A percentile compares a stretch with the other conserved stretches of the same genome.
Conservation (phyloP, 2,113 vertebrate genomes). For the Coregonus clupeaformis region DNA sequence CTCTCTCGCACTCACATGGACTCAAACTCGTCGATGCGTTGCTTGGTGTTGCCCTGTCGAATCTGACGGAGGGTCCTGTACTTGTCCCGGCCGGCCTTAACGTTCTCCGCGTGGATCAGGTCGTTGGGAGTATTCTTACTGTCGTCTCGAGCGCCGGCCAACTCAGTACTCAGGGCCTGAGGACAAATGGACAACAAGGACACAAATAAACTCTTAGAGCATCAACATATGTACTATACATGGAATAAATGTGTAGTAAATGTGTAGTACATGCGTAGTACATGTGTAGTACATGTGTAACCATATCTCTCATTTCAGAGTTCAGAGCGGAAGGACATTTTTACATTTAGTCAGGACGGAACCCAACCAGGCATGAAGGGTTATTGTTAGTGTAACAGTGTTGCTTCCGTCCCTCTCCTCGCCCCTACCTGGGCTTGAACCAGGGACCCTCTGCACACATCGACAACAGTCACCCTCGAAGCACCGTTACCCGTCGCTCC, state of each 20-base stretch:
- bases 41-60: constrained; percentile 96
- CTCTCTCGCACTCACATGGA: constrained; percentile 82
- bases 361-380: neutral
- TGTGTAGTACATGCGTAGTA: too few relatives aligned
- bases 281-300: too few relatives aligned
- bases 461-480: too few relatives aligned
- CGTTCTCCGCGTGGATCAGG: constrained; percentile 93
- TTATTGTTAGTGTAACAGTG: too few relatives aligned
- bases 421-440: too few relatives aligned
- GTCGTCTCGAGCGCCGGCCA: constrained; percentile 89
- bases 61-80: constrained; percentile 98
- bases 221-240: neutral
- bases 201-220: constrained; percentile 5
- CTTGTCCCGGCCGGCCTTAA: constrained; percentile 91
- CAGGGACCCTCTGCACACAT: too few relatives aligned
- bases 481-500: too few relatives aligned
- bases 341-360: neutral
- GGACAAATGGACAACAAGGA: constrained; percentile 16
- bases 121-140: constrained; percentile 94
- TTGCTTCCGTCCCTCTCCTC: too few relatives aligned
- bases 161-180: constrained; percentile 89
- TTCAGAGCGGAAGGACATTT: too few relatives aligned
- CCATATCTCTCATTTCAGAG: too few relatives aligned
- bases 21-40: constrained; percentile 96
- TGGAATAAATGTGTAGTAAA: too few relatives aligned